Evolutionary conservation across 2,888 invertebrate species (phyloP).

Genomic region (Ormyrus rosae): DNA sequence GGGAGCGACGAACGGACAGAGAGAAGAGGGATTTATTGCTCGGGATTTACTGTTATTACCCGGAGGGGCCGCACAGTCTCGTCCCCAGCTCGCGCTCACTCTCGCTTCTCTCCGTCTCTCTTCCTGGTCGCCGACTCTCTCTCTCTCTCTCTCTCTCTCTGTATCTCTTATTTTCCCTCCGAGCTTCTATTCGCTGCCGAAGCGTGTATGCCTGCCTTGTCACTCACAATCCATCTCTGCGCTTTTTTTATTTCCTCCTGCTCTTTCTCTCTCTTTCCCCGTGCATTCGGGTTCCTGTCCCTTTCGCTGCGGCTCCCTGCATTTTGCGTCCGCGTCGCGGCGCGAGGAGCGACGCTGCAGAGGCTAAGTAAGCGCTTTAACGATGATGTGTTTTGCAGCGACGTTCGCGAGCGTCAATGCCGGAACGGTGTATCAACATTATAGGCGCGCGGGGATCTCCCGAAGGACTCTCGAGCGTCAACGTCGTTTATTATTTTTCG

Average conservation of each 20-base stretch:
- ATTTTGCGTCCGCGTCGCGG: no score
- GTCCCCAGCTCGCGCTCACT: slow-evolving; percentile 30
- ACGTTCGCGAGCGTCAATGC: no score
- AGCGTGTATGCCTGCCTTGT: slow-evolving; percentile 12
- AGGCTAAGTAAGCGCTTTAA: no score
- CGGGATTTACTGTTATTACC: slow-evolving; percentile 75
- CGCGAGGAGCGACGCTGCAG: no score
- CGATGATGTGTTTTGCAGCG: no score
- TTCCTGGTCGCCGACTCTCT: neutral
- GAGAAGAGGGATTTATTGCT: slow-evolving; percentile 71
- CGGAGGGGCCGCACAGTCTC: slow-evolving; percentile 60
- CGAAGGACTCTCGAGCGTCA: no score
- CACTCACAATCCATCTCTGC: neutral
- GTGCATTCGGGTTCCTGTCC: neutral
- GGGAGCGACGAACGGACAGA: slow-evolving; percentile 55
- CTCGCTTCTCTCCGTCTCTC: slow-evolving; percentile 28
- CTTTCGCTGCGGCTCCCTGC: no score
- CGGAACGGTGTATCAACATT: no score
- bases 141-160: slow-evolving; percentile 16
- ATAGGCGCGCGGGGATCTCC: no score
- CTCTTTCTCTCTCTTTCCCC: neutral
- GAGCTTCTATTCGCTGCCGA: neutral
- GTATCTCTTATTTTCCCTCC: slow-evolving; percentile 22
- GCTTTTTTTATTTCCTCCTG: slow-evolving; percentile 12
- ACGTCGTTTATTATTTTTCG: no score